A percentile compares a stretch with the other conserved stretches of the same genome.
phyloP scores from a whole-genome alignment of 2,113 vertebrate species.

The Microtus ochrogaster region DNA sequence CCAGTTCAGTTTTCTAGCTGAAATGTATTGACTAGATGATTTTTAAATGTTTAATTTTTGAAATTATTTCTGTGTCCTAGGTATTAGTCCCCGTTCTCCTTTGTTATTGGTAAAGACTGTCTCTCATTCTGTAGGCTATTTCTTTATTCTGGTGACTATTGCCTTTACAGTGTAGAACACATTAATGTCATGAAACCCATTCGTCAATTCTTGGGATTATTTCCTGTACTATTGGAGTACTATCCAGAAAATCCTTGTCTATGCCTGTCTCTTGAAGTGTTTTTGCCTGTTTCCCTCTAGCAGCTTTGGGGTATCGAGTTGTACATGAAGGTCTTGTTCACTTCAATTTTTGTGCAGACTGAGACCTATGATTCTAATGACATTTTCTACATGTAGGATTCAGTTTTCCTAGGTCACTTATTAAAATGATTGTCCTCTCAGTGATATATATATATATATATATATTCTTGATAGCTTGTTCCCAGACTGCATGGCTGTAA shows the following conservation, averaged over 20 bases:
- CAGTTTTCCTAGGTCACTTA: not conserved
- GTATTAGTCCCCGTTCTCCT: not conserved
- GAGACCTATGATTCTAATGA: not conserved
- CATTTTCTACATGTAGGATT: not conserved
- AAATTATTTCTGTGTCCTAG: too few relatives aligned
- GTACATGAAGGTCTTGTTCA: not conserved
- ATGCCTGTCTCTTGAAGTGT: not conserved
- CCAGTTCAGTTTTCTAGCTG: not conserved
- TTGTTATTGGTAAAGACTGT: not conserved
- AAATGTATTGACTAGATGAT: too few relatives aligned
- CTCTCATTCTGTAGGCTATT: not conserved
- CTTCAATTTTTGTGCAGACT: not conserved
- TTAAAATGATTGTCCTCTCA: not conserved
- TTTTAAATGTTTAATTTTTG: not conserved
- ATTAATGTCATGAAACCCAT: not conserved
- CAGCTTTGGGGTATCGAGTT: not conserved
- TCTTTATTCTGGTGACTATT: not conserved
- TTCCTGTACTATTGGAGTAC: not conserved
- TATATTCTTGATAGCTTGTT: not conserved
- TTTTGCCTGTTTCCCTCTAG: not conserved
- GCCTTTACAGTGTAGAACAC: not conserved
- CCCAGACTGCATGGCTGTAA: not conserved
- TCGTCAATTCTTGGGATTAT: not conserved
- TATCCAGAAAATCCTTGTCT: not conserved
- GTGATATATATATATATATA: too few relatives aligned